A percentile compares a stretch with the other conserved stretches of the same genome.
Evolutionary conservation across 2,113 vertebrate genomes (phyloP).

Genomic region (Phoenicopterus ruber): DNA sequence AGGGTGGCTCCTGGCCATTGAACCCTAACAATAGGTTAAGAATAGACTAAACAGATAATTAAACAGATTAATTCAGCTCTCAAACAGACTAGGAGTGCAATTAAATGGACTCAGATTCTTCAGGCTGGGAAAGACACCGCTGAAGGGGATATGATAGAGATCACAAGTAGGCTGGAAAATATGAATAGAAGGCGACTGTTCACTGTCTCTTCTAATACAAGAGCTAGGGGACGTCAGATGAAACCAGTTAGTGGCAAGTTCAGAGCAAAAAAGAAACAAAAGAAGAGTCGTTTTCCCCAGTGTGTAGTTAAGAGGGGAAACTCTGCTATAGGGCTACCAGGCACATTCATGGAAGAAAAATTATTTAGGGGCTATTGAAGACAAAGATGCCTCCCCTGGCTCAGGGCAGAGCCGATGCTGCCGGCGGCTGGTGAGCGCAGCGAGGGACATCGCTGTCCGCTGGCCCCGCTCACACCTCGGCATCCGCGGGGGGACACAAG

Average conservation of each 20-base stretch:
- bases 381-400: background rate
- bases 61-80: slow-evolving; percentile 34
- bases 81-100: background rate
- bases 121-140: background rate
- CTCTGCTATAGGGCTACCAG: background rate
- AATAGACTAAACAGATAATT: slow-evolving; percentile 62
- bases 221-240: background rate
- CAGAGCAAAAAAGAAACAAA: background rate
- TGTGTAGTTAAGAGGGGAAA: background rate
- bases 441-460: background rate
- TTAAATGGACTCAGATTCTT: background rate
- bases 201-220: background rate
- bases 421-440: rapidly evolving
- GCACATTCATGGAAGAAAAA: background rate
- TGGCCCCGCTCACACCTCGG: background rate
- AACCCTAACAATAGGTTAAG: slow-evolving; percentile 28
- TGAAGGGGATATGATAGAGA: slow-evolving; percentile 30
- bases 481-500: rapidly evolving
- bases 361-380: background rate
- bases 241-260: slow-evolving; percentile 32
- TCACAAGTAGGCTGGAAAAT: slow-evolving; percentile 7
- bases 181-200: slow-evolving; percentile 2
- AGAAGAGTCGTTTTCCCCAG: background rate
- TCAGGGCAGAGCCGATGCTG: background rate
- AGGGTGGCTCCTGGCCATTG: background rate